phyloP scores from a whole-genome alignment of 2,888 invertebrate genomes.

The Candidula unifasciata region DNA sequence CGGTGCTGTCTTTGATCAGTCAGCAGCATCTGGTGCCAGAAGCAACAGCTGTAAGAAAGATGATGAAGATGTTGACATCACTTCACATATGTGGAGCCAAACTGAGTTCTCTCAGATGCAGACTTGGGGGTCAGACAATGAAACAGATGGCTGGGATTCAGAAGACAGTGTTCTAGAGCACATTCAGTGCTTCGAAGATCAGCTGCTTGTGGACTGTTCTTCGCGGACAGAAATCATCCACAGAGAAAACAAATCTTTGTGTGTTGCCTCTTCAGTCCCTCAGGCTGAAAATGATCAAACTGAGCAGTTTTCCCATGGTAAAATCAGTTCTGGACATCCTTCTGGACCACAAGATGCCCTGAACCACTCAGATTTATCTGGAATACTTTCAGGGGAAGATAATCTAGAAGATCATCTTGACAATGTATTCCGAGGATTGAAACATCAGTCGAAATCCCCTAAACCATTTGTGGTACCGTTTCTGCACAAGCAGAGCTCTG shows the following conservation, averaged over 20 bases:
- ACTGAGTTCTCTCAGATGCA: conserved; percentile 49
- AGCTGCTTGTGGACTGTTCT: background rate
- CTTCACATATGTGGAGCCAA: conserved; percentile 45
- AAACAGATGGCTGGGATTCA: conserved; percentile 7
- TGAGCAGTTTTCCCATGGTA: no score
- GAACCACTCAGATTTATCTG: no score
- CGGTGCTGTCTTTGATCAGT: background rate
- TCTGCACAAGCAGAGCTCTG: background rate
- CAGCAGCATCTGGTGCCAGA: background rate
- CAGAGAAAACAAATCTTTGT: no score
- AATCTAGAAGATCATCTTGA: conserved; percentile 17
- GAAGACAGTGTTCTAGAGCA: background rate
- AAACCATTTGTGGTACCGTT: conserved; percentile 2
- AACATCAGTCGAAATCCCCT: background rate
- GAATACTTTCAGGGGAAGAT: background rate
- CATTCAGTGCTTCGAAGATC: background rate
- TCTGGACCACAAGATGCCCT: no score
- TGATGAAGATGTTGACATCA: conserved; percentile 20
- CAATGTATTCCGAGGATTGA: background rate
- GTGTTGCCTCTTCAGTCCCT: no score
- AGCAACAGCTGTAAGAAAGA: background rate
- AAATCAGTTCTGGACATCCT: no score
- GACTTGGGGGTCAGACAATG: background rate
- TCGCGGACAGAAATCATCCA: background rate
- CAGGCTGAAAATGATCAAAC: no score